phyloP scores from a whole-genome alignment of 2,888 invertebrate species.

The Heliothis peltigera region DNA sequence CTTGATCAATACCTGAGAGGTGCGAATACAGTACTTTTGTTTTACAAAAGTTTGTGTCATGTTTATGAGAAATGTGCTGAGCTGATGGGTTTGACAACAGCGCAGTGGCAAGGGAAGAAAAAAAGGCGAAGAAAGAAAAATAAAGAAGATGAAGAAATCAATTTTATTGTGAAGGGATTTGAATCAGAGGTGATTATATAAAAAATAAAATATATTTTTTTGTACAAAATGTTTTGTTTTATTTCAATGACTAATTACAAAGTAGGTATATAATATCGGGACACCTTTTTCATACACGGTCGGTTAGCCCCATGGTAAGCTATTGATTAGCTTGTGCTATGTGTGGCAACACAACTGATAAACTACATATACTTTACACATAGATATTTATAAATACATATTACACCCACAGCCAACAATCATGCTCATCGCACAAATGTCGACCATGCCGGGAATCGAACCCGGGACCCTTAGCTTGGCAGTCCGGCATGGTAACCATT shows the following conservation, averaged over 20 bases:
- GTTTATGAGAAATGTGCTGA: conserved; percentile 69
- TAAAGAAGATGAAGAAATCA: conserved; percentile 69
- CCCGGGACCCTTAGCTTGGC: too few species aligned
- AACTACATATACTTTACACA: too few species aligned
- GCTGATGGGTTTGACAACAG: conserved; percentile 72
- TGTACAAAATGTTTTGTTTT: conserved; percentile 26
- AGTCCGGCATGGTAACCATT: too few species aligned
- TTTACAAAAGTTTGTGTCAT: conserved; percentile 78
- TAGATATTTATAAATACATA: too few species aligned
- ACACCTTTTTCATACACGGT: too few species aligned
- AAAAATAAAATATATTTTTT: conserved; percentile 39
- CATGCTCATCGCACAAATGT: too few species aligned
- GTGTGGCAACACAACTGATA: too few species aligned
- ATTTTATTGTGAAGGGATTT: conserved; percentile 82
- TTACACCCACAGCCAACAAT: too few species aligned
- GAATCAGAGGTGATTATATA: conserved; percentile 80
- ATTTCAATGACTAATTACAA: not conserved
- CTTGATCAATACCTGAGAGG: conserved; percentile 86
- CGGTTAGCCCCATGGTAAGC: too few species aligned
- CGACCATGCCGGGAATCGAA: too few species aligned
- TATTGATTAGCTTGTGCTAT: too few species aligned
- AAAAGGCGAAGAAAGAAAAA: conserved; percentile 71
- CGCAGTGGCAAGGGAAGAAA: conserved; percentile 70
- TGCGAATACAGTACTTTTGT: conserved; percentile 75
- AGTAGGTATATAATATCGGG: too few species aligned